Evolutionary conservation across 1,140 invertebrate species (phyloP).

Genomic region (Drosophila virilis): DNA sequence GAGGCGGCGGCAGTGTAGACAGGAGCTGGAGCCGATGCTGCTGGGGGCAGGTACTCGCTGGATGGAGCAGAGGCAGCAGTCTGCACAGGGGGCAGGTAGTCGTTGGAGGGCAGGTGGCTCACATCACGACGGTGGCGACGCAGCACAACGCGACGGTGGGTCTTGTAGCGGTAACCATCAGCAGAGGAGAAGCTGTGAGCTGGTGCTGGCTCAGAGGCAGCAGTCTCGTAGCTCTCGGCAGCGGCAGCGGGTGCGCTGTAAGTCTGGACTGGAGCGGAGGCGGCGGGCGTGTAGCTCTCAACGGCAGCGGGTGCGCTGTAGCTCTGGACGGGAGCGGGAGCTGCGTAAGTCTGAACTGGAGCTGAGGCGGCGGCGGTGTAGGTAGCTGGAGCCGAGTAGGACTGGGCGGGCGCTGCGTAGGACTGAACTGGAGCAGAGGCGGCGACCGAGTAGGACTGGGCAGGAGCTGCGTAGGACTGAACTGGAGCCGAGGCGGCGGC

Average conservation of each 20-base stretch:
- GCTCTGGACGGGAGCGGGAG: constrained; percentile 52
- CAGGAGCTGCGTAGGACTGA: constrained; percentile 56
- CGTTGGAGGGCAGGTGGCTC: constrained; percentile 72
- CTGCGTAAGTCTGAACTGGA: constrained; percentile 44
- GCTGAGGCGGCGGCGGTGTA: constrained; percentile 54
- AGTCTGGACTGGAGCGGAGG: constrained; percentile 49
- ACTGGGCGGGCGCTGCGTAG: constrained; percentile 48
- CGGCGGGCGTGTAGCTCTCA: constrained; percentile 50
- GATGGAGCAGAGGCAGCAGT: constrained; percentile 62
- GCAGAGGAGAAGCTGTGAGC: constrained; percentile 66
- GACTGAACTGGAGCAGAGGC: constrained; percentile 37
- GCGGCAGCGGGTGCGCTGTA: constrained; percentile 49
- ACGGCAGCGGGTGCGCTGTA: constrained; percentile 50
- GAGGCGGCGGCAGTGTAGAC: background rate
- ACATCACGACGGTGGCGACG: constrained; percentile 75
- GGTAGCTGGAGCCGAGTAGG: constrained; percentile 58
- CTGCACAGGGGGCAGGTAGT: constrained; percentile 70
- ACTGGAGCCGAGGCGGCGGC: constrained; percentile 21
- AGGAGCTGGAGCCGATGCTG: constrained; percentile 46
- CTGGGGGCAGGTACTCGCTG: constrained; percentile 71
- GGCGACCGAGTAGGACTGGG: constrained; percentile 33
- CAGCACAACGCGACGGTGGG: constrained; percentile 59
- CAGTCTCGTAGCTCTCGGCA: constrained; percentile 49
- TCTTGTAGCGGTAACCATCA: constrained; percentile 80
- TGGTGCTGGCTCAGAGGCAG: constrained; percentile 64